These are phyloP conservation scores for Eulemur coronatus DNA, from an alignment of 2,797 vertebrate species.

Conservation along the genomic window DNA sequence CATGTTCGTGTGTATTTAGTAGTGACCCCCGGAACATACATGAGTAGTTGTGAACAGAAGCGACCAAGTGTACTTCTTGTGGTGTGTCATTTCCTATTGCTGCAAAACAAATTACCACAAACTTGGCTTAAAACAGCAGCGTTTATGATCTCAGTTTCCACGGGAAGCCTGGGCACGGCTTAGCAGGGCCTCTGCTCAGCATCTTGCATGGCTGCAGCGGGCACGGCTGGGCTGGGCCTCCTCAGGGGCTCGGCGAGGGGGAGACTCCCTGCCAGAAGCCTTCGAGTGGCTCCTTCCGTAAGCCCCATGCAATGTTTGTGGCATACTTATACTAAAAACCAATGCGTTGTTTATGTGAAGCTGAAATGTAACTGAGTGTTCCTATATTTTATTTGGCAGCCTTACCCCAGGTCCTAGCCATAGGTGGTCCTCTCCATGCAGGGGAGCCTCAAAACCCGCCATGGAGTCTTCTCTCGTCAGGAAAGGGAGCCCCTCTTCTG, in stretches of 20 bases:
- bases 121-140: background rate
- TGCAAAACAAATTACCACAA: rapidly evolving
- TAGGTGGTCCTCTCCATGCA: rapidly evolving
- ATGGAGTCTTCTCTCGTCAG: background rate
- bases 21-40: rapidly evolving
- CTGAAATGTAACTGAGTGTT: rapidly evolving
- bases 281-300: rapidly evolving
- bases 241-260: rapidly evolving
- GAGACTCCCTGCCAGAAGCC: background rate
- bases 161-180: background rate
- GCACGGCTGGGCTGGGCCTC: background rate
- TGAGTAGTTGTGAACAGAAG: background rate
- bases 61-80: rapidly evolving
- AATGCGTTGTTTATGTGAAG: background rate
- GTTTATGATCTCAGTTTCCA: rapidly evolving
- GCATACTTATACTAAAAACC: background rate
- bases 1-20: rapidly evolving
- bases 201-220: background rate
- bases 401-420: background rate
- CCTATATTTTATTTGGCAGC: background rate
- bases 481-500: background rate
- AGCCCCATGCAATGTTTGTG: background rate
- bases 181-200: background rate
- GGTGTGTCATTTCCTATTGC: rapidly evolving
- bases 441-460: background rate